Base-by-base conservation (phyloP, 2,113 vertebrate species). In the Stigmatopora argus region DNA sequence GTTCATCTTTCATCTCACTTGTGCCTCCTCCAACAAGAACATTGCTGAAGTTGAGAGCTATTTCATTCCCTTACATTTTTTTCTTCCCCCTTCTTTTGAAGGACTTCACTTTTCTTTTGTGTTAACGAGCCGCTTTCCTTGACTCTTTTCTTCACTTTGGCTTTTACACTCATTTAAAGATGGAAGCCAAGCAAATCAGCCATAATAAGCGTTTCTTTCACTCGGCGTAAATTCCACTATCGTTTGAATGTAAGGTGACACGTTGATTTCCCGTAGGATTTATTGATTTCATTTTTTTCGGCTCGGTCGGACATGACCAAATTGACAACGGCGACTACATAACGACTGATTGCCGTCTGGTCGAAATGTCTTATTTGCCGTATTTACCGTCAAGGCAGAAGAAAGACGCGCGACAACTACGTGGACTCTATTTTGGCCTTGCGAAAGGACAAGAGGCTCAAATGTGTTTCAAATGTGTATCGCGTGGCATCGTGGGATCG, bases 301-400 rank as follows among this genome's bases (percentile, higher is more conserved):
- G 51, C 5, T 55, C 12, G 21, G 13, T 11, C 51, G 21, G 11
- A 21, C 11, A 11, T 53, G 21, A 13, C 21, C 13, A 26, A 55
- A 55, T 26, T 3, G 11, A 21, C 7, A 9, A 23, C 1, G 53
- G 21, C 23, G 15, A 56, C 6, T 31, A 56, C 26, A 56, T 55
- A 2, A 26, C 55, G 45, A 65, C 34, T 56, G 68, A 65, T 73
- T 44, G 78, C 62, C 3, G 11, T 78, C 72, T 82, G 62, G 63
- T 65, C 75, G 60, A 76, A 80, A 76, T 71, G 71, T 70, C n/a
- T n/a, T n/a, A n/a, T n/a, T n/a, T n/a, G n/a, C n/a, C n/a, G n/a
- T n/a, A n/a, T n/a, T n/a, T n/a, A n/a, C 26, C 3, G 3, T 31
- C 26, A 31, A 46, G 64, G 52, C 56, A 66, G 64, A 71, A 18